These are phyloP conservation scores for Gallinago undulata DNA, from an alignment of 2,113 vertebrate genomes.

Conservation along the genomic window DNA sequence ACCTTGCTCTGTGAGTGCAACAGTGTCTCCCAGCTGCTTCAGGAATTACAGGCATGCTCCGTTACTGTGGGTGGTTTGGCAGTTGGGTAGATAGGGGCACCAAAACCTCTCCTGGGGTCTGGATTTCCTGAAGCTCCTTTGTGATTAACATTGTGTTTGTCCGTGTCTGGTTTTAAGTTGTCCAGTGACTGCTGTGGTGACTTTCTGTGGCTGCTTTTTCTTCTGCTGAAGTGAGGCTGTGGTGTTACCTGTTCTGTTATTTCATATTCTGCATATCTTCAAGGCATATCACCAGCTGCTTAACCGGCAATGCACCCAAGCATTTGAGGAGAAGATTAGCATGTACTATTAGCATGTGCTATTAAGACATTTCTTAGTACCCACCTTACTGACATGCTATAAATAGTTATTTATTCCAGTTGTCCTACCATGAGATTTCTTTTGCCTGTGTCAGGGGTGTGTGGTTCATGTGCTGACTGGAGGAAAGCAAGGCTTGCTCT, in stretches of 20 bases:
- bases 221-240: not conserved
- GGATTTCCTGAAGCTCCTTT: not conserved
- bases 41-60: not conserved
- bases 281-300: not conserved
- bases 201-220: not conserved
- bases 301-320: not conserved
- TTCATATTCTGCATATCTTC: not conserved
- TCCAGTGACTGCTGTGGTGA: not conserved
- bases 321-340: not conserved
- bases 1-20: fast-evolving
- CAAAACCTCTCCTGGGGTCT: not conserved
- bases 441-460: not conserved
- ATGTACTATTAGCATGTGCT: not conserved
- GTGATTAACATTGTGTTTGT: not conserved
- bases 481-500: not conserved
- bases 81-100: too few relatives aligned
- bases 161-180: not conserved
- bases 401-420: not conserved
- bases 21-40: not conserved
- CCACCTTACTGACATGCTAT: not conserved
- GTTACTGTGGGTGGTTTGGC: fast-evolving
- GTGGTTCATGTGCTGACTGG: not conserved
- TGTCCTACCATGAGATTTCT: not conserved
- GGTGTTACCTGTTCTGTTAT: not conserved
- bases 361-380: not conserved